Percentiles rank a stretch among this genome's conserved stretches.
phyloP scores from a whole-genome alignment of 53 echinoderm and acorn worm species.

The Stichopus horrens region DNA sequence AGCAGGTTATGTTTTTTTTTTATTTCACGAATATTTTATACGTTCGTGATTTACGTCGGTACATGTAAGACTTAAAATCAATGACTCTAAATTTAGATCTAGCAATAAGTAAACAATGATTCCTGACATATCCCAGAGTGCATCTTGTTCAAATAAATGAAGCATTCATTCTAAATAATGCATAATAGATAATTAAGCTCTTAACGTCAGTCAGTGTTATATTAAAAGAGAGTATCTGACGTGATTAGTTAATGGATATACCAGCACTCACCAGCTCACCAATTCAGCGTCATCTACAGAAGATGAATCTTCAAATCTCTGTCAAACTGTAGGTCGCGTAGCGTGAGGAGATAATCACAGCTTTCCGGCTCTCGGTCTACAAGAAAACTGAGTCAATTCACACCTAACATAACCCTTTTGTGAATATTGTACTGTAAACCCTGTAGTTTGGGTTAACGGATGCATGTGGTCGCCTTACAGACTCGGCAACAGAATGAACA shows the following conservation, averaged over 20 bases:
- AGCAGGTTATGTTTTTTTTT: too few relatives aligned
- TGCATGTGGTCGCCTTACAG: not conserved
- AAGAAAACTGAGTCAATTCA: not conserved
- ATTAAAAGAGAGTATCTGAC: too few relatives aligned
- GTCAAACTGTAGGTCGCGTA: not conserved
- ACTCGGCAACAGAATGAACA: not conserved
- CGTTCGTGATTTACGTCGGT: too few relatives aligned
- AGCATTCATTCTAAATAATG: not conserved
- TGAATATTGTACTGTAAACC: conserved; percentile 23
- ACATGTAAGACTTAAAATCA: too few relatives aligned
- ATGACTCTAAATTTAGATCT: too few relatives aligned
- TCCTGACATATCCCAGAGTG: too few relatives aligned
- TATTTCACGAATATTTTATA: too few relatives aligned
- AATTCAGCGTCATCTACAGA: not conserved
- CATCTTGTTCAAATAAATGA: not conserved
- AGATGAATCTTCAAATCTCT: too few relatives aligned
- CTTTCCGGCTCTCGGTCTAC: not conserved
- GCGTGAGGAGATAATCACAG: not conserved
- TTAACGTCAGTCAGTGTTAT: too few relatives aligned
- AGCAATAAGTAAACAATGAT: too few relatives aligned
- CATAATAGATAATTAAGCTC: not conserved
- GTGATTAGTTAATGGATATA: not conserved
- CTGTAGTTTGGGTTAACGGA: not conserved
- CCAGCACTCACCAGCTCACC: not conserved
- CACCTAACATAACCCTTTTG: not conserved